A percentile compares a stretch with the other conserved stretches of the same genome.
Evolutionary conservation across 30 jellyfish, hydroid and myxozoan species (phyloP).

Genomic region (Hydractinia echinata): DNA sequence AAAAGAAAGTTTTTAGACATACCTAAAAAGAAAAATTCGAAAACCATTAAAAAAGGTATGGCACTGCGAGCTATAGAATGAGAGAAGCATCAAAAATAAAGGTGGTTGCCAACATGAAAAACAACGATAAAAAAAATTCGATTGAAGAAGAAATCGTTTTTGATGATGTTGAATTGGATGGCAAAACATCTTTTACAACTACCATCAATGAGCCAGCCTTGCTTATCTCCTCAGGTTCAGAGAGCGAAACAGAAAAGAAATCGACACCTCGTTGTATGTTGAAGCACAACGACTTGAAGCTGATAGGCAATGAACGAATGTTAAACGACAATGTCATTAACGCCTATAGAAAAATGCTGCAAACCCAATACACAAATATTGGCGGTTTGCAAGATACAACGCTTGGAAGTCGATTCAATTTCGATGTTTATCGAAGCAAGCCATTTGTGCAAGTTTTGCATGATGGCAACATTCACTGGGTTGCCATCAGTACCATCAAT

Average conservation of each 20-base stretch:
- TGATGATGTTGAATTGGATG: background rate
- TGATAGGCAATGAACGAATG: constrained; percentile 18
- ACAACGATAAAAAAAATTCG: no score
- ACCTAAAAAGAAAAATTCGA: background rate
- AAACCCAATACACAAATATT: constrained; percentile 14
- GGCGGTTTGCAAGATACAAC: constrained; percentile 39
- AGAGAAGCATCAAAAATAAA: constrained; percentile 29
- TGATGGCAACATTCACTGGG: constrained; percentile 36
- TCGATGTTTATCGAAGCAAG: constrained; percentile 8
- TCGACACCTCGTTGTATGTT: constrained; percentile 9
- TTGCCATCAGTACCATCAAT: constrained; percentile 34
- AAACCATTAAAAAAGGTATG: constrained; percentile 9
- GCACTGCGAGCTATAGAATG: constrained; percentile 8
- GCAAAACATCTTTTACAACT: background rate
- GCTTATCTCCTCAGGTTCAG: background rate
- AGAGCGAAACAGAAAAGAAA: background rate
- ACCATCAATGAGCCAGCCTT: background rate
- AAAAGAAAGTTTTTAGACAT: background rate
- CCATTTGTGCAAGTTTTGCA: constrained; percentile 46
- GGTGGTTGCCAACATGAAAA: background rate
- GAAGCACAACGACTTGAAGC: constrained; percentile 26
- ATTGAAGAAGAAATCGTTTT: background rate
- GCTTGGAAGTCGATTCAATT: constrained; percentile 6
- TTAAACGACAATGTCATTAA: constrained; percentile 21
- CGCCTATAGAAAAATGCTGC: constrained; percentile 16